phyloP scores from a whole-genome alignment of 2,797 vertebrate genomes.

The Hydrophis major region DNA sequence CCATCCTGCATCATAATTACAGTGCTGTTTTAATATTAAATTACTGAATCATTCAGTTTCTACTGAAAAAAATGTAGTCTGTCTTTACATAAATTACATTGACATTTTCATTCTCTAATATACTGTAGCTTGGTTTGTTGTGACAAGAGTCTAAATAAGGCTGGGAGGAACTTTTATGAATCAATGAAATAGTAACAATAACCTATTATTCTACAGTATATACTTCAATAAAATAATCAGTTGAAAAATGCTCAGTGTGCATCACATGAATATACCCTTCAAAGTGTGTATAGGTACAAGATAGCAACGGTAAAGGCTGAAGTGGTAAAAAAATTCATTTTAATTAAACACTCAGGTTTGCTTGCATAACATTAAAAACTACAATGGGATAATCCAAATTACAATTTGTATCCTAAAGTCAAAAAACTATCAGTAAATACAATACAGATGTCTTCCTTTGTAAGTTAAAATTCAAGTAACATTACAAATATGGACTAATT shows the following conservation, averaged over 20 bases:
- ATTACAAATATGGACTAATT: background rate
- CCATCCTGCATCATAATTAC: background rate
- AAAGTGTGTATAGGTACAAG: background rate
- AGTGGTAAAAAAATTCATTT: background rate
- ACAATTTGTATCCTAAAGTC: background rate
- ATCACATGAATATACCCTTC: background rate
- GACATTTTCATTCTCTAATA: background rate
- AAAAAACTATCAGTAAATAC: background rate
- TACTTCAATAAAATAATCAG: background rate
- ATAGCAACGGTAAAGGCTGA: background rate
- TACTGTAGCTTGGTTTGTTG: background rate
- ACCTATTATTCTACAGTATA: background rate
- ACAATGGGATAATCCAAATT: background rate
- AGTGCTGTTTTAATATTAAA: conserved; percentile 13
- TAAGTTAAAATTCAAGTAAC: background rate
- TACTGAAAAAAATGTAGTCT: background rate
- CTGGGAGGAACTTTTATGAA: background rate
- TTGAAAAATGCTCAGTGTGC: too few species aligned
- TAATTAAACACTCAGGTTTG: background rate
- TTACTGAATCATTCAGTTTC: background rate
- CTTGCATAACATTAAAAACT: background rate
- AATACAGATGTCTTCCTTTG: background rate
- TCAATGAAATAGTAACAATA: background rate
- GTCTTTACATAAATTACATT: background rate
- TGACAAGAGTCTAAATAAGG: background rate